Base-by-base conservation (phyloP, 2,888 invertebrate genomes). In the Euphydryas editha region DNA sequence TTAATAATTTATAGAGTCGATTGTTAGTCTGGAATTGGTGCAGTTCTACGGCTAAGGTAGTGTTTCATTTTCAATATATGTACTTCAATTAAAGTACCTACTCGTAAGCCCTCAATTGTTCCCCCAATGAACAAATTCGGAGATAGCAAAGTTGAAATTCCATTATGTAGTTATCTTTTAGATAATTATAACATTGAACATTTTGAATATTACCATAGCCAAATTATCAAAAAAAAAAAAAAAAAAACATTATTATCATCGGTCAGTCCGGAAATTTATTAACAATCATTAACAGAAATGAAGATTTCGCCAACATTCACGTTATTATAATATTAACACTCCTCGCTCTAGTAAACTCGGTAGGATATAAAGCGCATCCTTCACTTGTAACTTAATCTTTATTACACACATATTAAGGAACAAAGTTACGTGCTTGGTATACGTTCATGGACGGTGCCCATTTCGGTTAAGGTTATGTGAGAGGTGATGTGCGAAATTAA, bases 331-430 rank as follows among this genome's bases (percentile, higher is more conserved):
- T 78, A 77, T 78, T 80, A 81, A 82, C 78, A 73, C 76, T 75
- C 67, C 79, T 84, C 87, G 88, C 87, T 89, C 90, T 86, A 81
- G 76, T 88, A 80, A 85, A 69, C 80, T 76, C 75, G 17, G 42
- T 58, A 55, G 21, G 54, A 54, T 60, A 60, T 58, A 39, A 30
- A 39, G 62, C 42, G 36, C 56, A 65, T 62, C 68, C 56, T 59
- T 63, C 8, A 4, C 36, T n/a, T 39, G 39, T 17, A 30, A 30
- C 11, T 15, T 61, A 55, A 42, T 30, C 66, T 60, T 17, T 66
- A 69, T 63, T 11, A 0, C n/a, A 46, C 20, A 21, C 17, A 56
- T 47, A 6, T 58, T 69, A 69, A 55, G 47, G 58, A 36, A 11
- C 51, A 61, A 20, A 60, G 21, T 62, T 20, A 18, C 17, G 62